Base-by-base conservation (phyloP, 23 tunicate genomes). In the Trididemnum nubilum region DNA sequence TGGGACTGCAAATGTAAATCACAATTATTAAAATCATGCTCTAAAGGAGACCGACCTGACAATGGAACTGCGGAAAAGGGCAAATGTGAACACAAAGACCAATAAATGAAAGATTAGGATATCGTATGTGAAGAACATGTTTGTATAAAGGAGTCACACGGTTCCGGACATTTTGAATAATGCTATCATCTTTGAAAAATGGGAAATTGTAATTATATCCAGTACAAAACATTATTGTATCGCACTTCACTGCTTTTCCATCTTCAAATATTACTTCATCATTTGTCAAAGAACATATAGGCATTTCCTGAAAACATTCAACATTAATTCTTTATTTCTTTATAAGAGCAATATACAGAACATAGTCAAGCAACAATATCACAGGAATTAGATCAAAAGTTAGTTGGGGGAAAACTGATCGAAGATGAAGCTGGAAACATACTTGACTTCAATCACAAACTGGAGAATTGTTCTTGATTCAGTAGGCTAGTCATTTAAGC, bases 61-160 rank as follows among this genome's bases (percentile, higher is more conserved):
- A 86, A 64, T 87, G 92, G 72, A 92, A 92, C 30, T 86, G 88
- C 4, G 97, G 97, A 78, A 87, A 87, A 0, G 97, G 97, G 50
- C 97, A 92, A 28, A 92, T 86, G 34, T n/a, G 0, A 5, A 29
- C 39, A 65, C 92, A 87, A 0, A 87, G 18, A 1, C 97, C 97
- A 63, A 92, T 83, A 35, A 92, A 92, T 9, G 84, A 80, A 12
- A 92, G 51, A 7, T 86, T 78, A 7, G 97, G 97, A 81, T 86
- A 72, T 0, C 59, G 18, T 19, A 89, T 72, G 30, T 92, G 86
- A 37, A 92, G 50, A 2, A 83, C 39, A 61, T 92, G 97, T 27
- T 92, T 92, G 57, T 82, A 87, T 36, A 92, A 33, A 3, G 90
- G 88, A 38, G 80, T 50, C 0, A 92, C 34, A 35, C 96, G 71